Conservation (phyloP, 2,797 vertebrate species). For the Chaenodraco wilsoni region DNA sequence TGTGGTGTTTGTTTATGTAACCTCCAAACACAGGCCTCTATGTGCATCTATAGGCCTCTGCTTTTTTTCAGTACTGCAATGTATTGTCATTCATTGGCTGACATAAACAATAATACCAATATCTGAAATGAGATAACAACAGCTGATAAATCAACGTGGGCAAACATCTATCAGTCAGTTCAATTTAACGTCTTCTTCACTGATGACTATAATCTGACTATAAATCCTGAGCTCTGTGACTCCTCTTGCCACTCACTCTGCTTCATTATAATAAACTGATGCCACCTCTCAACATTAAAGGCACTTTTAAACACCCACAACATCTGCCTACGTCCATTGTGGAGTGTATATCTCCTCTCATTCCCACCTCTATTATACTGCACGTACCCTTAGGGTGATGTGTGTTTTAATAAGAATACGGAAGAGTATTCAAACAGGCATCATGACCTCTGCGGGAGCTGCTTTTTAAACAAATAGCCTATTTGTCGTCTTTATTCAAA, state of each 20-base stretch:
- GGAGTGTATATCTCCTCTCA: constrained; percentile 52
- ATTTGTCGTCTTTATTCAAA: constrained; percentile 1
- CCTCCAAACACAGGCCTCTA: not conserved
- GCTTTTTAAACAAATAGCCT: constrained; percentile 8
- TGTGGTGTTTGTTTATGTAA: constrained; percentile 2
- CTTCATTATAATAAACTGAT: constrained; percentile 39
- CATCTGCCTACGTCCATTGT: constrained; percentile 63
- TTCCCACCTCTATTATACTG: constrained; percentile 22
- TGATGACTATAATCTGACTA: constrained; percentile 7
- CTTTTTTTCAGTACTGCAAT: not conserved
- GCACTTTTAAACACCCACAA: constrained; percentile 54
- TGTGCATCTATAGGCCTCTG: not conserved
- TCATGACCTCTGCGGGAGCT: constrained; percentile 10
- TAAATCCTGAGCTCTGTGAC: constrained; percentile 26
- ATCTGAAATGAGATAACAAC: constrained; percentile 10
- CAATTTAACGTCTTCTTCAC: constrained; percentile 5
- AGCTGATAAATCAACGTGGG: not conserved
- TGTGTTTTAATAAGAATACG: constrained; percentile 45
- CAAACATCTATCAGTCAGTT: too few species aligned
- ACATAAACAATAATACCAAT: not conserved
- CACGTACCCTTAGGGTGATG: constrained; percentile 9
- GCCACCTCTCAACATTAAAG: constrained; percentile 50
- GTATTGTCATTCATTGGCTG: not conserved
- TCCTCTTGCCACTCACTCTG: constrained; percentile 8
- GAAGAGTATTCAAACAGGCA: constrained; percentile 31